Evolutionary conservation across 1,140 invertebrate species (phyloP), one percentile per base, ranked within the genome.

Genomic region (Himalopsyche phryganea): DNA sequence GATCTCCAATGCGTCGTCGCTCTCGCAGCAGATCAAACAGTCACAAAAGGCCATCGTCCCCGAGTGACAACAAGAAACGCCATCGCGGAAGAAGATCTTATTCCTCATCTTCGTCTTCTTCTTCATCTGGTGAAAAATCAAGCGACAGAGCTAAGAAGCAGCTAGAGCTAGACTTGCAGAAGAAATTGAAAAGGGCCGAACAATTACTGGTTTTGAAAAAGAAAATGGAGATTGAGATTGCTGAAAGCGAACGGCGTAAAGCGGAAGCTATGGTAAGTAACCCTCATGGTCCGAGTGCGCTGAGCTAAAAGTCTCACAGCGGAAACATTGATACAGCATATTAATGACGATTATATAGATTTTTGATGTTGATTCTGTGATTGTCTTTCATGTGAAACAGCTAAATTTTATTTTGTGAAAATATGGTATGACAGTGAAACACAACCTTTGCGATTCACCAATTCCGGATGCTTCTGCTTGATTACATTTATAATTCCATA

Each of bases 151-250:
- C 50, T 18, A 62, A 52, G 13, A 55, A 61, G 35, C 53, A 63
- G 58, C 47, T 71, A 15, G 66, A 66, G 41, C 62, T 68, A 36
- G 71, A 69, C 18, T 66, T 61, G 47, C 71, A 69, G 65, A 76
- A 69, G 66, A 77, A 63, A 72, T 71, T 68, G 58, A 81, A 69
- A 55, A 67, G 76, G 0, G 73, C 68, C 1, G 76, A 78, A 60
- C 75, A 77, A 6, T 65, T 80, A 0, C 61, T 80, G 45, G 65
- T 81, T 41, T 61, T 81, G 1, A 79, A 79, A 53, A 80, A 80
- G 50, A 79, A 81, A 58, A 80, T 81, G 77, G 78, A 80, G 65
- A 71, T 80, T 57, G 75, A 79, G 56, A 71, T 78, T 42, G 66
- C 70, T 64, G 74, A 72, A 61, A 69, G 69, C 71, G 65, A 71